These are phyloP conservation scores for Papilio glaucus DNA, from an alignment of 1,140 invertebrate species.

Conservation along the genomic window DNA sequence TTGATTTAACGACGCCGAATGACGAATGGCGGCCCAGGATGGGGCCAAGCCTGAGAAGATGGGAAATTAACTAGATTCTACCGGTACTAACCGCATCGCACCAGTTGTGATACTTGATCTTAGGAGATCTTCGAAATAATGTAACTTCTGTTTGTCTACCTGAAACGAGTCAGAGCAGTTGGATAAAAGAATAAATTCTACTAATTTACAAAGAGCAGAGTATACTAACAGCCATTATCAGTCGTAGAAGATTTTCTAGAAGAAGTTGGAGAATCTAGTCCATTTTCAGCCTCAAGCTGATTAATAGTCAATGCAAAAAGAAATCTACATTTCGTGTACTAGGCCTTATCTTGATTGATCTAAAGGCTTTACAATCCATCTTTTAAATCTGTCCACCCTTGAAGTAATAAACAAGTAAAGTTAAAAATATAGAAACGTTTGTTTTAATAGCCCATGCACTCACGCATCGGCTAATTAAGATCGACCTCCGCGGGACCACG, in stretches of 20 bases:
- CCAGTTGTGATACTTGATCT: not conserved
- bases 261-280: too few relatives aligned
- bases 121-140: too few relatives aligned
- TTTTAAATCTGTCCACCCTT: not conserved
- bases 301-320: too few relatives aligned
- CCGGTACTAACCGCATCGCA: not conserved
- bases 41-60: not conserved
- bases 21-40: constrained; percentile 7
- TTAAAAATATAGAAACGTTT: not conserved
- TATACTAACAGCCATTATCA: too few relatives aligned
- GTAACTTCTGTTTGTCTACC: too few relatives aligned
- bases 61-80: not conserved
- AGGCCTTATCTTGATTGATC: too few relatives aligned
- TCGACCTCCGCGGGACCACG: not conserved
- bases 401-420: not conserved
- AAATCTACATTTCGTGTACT: too few relatives aligned
- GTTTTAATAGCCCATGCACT: not conserved
- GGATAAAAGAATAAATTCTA: too few relatives aligned
- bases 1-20: constrained; percentile 21
- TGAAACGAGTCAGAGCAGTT: too few relatives aligned
- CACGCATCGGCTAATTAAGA: constrained; percentile 13
- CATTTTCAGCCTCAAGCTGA: too few relatives aligned
- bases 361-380: not conserved
- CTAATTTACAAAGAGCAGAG: too few relatives aligned
- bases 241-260: too few relatives aligned